These are phyloP conservation scores for Mimumesa dahlbomi DNA, from an alignment of 2,888 invertebrate species.

Conservation along the genomic window DNA sequence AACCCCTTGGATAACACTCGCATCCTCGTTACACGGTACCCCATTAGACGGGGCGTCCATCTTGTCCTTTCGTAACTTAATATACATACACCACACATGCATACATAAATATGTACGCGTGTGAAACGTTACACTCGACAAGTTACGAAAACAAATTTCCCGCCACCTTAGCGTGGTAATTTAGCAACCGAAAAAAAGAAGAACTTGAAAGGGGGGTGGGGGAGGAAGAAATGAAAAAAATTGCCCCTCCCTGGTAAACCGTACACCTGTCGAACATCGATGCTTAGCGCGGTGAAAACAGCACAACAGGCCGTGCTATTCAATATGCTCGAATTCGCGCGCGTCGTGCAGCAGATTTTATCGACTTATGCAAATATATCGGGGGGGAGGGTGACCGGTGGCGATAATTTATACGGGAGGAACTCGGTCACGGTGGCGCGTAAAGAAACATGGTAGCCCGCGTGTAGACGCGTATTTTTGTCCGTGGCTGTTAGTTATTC, in stretches of 20 bases:
- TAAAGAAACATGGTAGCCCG: slow-evolving; percentile 61
- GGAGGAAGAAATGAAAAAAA: no score
- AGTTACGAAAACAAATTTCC: not conserved
- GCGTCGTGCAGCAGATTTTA: slow-evolving; percentile 59
- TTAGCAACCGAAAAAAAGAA: no score
- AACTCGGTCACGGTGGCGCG: slow-evolving; percentile 65
- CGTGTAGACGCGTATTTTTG: slow-evolving; percentile 61
- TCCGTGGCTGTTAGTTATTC: slow-evolving; percentile 56
- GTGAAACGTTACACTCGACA: no score
- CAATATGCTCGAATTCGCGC: slow-evolving; percentile 40
- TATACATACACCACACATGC: no score
- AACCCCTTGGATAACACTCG: no score
- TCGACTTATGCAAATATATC: slow-evolving; percentile 59
- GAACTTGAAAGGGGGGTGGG: no score
- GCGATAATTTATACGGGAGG: slow-evolving; percentile 64
- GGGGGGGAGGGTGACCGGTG: no score
- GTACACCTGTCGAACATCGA: slow-evolving; percentile 47
- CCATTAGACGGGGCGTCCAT: no score
- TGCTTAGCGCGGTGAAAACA: slow-evolving; percentile 24
- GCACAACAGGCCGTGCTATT: slow-evolving; percentile 13
- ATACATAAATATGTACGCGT: no score
- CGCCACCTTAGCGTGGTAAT: no score
- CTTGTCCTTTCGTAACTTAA: no score
- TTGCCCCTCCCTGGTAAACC: slow-evolving; percentile 34
- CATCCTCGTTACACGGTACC: no score